These are phyloP conservation scores for Stylophora pistillata DNA, from an alignment of 64 coral and sea anemone species.

Conservation along the genomic window DNA sequence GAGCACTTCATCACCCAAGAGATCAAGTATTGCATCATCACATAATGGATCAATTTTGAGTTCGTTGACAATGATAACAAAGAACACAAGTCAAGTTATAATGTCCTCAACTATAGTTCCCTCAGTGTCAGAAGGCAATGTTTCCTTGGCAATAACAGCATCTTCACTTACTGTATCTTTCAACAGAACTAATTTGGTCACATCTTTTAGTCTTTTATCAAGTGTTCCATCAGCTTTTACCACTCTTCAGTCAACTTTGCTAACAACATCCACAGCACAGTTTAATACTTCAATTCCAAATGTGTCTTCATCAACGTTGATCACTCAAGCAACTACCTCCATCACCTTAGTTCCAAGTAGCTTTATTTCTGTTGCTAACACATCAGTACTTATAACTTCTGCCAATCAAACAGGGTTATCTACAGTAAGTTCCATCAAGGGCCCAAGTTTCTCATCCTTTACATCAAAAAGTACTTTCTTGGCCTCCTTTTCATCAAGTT, in stretches of 20 bases:
- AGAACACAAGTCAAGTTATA: not conserved
- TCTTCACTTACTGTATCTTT: not conserved
- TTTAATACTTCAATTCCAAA: conserved; percentile 5
- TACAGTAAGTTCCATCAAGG: not conserved
- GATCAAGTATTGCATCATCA: not conserved
- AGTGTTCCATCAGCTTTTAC: not conserved
- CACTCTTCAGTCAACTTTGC: not conserved
- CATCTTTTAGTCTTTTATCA: not conserved
- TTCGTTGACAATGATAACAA: not conserved
- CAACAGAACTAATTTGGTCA: not conserved
- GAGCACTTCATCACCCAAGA: conserved; percentile 1
- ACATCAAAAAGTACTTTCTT: not conserved
- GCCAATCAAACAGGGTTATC: not conserved
- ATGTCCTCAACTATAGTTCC: not conserved
- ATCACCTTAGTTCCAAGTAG: not conserved
- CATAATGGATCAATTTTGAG: not conserved
- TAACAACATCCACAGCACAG: not conserved
- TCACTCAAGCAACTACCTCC: not conserved
- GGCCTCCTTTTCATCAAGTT: not conserved
- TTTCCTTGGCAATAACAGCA: not conserved
- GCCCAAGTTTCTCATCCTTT: not conserved
- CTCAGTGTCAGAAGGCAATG: not conserved
- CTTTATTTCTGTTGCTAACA: not conserved
- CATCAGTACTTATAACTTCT: not conserved
- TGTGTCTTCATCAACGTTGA: not conserved